Evolutionary conservation across 2,797 vertebrate species (phyloP).

Genomic region (Nothura maculosa): DNA sequence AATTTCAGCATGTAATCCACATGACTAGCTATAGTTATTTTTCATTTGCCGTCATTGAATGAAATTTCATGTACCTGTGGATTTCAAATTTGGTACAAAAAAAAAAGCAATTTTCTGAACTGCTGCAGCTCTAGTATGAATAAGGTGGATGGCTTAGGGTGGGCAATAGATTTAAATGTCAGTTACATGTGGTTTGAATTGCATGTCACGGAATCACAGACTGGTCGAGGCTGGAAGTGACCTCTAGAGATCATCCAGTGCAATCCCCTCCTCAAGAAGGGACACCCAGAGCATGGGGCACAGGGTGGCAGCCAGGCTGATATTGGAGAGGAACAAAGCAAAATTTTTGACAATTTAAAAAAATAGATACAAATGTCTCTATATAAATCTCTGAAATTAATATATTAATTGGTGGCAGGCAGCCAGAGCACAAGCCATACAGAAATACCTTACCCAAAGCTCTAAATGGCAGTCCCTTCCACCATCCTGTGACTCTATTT

Average conservation of each 20-base stretch:
- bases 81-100: not conserved
- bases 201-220: too few relatives aligned
- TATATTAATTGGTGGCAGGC: not conserved
- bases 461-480: not conserved
- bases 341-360: not conserved
- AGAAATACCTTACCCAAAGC: not conserved
- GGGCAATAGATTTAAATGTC: not conserved
- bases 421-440: not conserved
- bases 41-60: not conserved
- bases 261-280: too few relatives aligned
- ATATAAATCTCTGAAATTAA: not conserved
- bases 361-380: not conserved
- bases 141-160: not conserved
- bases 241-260: too few relatives aligned
- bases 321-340: not conserved
- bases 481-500: not conserved
- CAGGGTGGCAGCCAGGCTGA: too few relatives aligned
- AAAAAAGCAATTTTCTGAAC: not conserved
- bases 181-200: not conserved
- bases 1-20: constrained; percentile 19
- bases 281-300: too few relatives aligned
- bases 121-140: not conserved
- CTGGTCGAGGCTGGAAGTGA: too few relatives aligned
- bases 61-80: not conserved
- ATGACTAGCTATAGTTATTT: not conserved